Conservation (phyloP, 2,888 invertebrate species). For the Tromatobia lineatoria region DNA sequence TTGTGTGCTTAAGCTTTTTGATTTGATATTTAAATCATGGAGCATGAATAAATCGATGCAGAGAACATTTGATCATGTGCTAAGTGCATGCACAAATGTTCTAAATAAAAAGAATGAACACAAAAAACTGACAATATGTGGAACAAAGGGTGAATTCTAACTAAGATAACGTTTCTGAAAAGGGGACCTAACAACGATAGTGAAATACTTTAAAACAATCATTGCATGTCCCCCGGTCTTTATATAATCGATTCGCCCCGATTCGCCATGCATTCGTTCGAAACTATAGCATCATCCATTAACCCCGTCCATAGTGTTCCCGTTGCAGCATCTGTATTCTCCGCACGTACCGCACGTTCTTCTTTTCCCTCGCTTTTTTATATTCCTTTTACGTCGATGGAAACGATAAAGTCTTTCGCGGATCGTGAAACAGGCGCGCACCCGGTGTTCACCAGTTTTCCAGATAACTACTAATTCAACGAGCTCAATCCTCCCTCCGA, state of each 20-base stretch:
- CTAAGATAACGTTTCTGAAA: background rate
- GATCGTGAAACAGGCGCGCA: constrained; percentile 58
- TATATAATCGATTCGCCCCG: constrained; percentile 58
- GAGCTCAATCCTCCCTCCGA: constrained; percentile 52
- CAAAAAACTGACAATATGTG: background rate
- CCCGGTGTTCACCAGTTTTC: constrained; percentile 53
- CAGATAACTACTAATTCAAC: constrained; percentile 67
- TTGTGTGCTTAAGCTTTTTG: too few relatives aligned
- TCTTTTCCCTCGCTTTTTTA: constrained; percentile 49
- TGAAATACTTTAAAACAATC: constrained; percentile 39
- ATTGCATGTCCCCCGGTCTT: constrained; percentile 41
- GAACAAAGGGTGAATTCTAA: background rate
- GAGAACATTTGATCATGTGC: too few relatives aligned
- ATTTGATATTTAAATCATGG: too few relatives aligned
- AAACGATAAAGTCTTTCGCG: constrained; percentile 68
- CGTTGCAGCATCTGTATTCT: constrained; percentile 60
- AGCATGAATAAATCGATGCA: background rate
- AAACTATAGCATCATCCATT: constrained; percentile 60
- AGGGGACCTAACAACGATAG: background rate
- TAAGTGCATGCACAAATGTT: background rate
- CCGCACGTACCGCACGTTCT: constrained; percentile 59
- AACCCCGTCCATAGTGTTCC: constrained; percentile 50
- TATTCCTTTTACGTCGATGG: constrained; percentile 65
- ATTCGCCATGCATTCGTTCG: constrained; percentile 41
- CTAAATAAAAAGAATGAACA: background rate